phyloP scores from a whole-genome alignment of 2,888 invertebrate genomes.

The Stictocephala bisonia region DNA sequence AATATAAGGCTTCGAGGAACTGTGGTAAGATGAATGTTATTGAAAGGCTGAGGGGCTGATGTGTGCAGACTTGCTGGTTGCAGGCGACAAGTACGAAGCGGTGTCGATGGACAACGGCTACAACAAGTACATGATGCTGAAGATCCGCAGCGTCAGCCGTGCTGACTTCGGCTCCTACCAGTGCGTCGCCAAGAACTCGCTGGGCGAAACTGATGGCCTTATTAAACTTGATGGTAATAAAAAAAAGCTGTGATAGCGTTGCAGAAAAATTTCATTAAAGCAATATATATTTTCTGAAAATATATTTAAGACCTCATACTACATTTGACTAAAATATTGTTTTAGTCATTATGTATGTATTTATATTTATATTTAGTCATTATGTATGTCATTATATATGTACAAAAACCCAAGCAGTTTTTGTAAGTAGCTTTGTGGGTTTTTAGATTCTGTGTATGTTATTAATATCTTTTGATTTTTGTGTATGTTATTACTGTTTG shows the following conservation, averaged over 20 bases:
- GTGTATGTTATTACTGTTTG: no score
- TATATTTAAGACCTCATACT: no score
- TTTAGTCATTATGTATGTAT: neutral
- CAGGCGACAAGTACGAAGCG: slow-evolving; percentile 88
- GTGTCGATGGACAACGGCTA: slow-evolving; percentile 86
- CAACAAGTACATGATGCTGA: slow-evolving; percentile 91
- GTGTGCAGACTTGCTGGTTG: slow-evolving; percentile 46
- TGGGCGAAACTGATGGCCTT: slow-evolving; percentile 90
- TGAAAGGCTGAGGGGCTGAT: slow-evolving; percentile 18
- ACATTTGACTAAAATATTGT: no score
- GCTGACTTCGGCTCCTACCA: slow-evolving; percentile 90
- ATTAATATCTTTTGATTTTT: no score
- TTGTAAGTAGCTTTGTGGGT: no score
- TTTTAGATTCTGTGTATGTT: no score
- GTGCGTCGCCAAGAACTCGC: slow-evolving; percentile 91
- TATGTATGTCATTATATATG: no score
- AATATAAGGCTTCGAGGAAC: no score
- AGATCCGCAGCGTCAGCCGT: slow-evolving; percentile 82
- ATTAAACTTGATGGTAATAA: slow-evolving; percentile 87
- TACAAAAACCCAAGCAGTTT: no score
- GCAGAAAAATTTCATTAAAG: no score
- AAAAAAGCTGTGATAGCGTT: neutral
- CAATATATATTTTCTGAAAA: no score
- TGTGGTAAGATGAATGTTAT: no score
- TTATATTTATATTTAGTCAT: neutral